These are phyloP conservation scores for Jacana jacana DNA, from an alignment of 2,113 vertebrate genomes.

Conservation along the genomic window DNA sequence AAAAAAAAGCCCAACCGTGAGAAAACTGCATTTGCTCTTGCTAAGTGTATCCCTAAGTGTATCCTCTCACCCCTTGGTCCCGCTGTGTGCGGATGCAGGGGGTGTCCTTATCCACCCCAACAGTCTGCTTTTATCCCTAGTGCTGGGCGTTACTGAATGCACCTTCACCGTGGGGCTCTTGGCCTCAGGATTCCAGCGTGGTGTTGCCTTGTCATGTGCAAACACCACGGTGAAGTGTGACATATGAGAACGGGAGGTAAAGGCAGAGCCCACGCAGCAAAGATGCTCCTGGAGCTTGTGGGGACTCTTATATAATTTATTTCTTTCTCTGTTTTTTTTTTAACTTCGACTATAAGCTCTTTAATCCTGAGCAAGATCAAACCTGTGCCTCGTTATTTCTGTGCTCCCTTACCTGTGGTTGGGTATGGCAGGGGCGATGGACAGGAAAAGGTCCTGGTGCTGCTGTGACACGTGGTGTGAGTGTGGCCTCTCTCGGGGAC, in stretches of 20 bases:
- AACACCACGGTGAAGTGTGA: background rate
- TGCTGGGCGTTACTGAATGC: background rate
- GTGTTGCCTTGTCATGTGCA: background rate
- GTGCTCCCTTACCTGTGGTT: background rate
- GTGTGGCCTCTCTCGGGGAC: background rate
- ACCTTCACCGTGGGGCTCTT: fast-evolving
- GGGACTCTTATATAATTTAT: conserved; percentile 27
- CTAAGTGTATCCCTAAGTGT: background rate
- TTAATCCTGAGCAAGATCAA: background rate
- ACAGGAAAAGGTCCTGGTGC: background rate
- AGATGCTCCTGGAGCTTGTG: background rate
- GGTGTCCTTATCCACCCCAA: background rate
- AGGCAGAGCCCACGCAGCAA: background rate
- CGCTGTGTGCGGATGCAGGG: background rate
- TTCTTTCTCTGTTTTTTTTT: background rate
- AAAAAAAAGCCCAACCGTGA: background rate
- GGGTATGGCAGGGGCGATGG: background rate
- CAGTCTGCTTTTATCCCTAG: background rate
- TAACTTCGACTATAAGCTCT: background rate
- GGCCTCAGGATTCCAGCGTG: background rate
- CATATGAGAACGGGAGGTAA: conserved; percentile 1
- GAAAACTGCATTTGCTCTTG: background rate
- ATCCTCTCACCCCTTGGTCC: background rate
- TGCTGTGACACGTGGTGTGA: background rate
- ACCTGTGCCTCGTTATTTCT: background rate